Percentiles rank a stretch among this genome's conserved stretches.
Evolutionary conservation across 2,113 vertebrate genomes (phyloP).

Genomic region (Raja brachyura): DNA sequence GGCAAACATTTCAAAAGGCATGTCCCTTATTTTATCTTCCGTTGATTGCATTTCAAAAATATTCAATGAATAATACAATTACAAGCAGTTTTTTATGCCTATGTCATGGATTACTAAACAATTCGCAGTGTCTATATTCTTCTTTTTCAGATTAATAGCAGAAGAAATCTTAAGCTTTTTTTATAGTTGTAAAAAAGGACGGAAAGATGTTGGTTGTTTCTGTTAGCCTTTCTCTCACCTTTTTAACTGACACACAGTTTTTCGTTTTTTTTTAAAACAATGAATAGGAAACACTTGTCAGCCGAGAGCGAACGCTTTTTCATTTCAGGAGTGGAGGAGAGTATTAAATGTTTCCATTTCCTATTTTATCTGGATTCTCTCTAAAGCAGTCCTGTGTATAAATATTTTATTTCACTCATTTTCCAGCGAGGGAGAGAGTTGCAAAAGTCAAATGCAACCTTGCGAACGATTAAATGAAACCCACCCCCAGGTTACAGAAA

Average conservation of each 20-base stretch:
- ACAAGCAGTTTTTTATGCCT: not conserved
- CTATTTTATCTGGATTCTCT: not conserved
- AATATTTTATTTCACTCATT: conserved; percentile 48
- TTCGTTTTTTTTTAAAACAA: not conserved
- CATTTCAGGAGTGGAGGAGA: not conserved
- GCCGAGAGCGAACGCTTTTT: not conserved
- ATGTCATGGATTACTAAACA: not conserved
- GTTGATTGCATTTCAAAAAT: not conserved
- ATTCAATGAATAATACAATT: not conserved
- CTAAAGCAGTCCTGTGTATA: conserved; percentile 43
- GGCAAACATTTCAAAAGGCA: not conserved
- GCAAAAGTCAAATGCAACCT: conserved; percentile 42
- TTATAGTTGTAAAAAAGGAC: not conserved
- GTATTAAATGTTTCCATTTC: not conserved
- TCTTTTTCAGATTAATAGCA: not conserved
- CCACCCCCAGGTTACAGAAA: not conserved
- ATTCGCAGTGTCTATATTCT: not conserved
- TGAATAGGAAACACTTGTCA: not conserved
- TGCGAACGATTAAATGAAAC: conserved; percentile 14
- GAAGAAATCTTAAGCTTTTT: not conserved
- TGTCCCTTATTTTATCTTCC: not conserved
- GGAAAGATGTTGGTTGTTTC: not conserved
- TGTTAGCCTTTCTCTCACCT: not conserved
- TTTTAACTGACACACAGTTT: not conserved
- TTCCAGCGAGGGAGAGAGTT: conserved; percentile 46